Evolutionary conservation across 2,113 vertebrate species (phyloP), one percentile per base, ranked within the genome.

Genomic region (Tragelaphus buxtoni): DNA sequence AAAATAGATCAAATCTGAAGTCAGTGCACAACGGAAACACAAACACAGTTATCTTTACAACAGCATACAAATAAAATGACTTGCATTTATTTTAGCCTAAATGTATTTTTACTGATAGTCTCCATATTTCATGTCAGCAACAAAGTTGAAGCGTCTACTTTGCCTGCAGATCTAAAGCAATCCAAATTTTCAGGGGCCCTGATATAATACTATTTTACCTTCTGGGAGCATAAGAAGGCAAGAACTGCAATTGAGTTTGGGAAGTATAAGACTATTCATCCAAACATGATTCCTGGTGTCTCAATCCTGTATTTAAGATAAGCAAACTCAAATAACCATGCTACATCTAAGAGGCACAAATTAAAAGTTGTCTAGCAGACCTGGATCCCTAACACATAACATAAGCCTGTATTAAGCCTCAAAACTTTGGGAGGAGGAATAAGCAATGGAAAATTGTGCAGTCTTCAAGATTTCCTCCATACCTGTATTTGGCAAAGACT

Each of bases 401-500:
- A 47, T 16, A 55, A 90, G 6, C 1, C 35, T 61, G 20, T 5
- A 30, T 61, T 35, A 26, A 30, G 32, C 32, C 76, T 94, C 30
- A 87, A 91, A 86, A 1, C 16, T 92, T 86, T n/a, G 84, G 9
- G 4, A 79, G 9, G 8, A 35, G 10, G 55, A 74, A 79, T 42
- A 93, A 87, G 63, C 18, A 79, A 58, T 17, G 4, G 28, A 72
- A 94, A 91, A 14, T 18, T 10, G 49, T 56, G 26, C 7, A 63
- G 28, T 11, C 5, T 24, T 87, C 4, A 90, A n/a, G 7, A 77
- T 95, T 56, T 45, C 47, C 22, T 61, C 4, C 42, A 35, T 96
- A 98, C 94, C 95, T 97, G 1, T 16, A 49, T 18, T 51, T 63
- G 16, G 51, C 13, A n/a, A 20, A 65, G 11, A 49, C 1, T 53